Base-by-base conservation (phyloP, 2,888 invertebrate species). In the Eustalomyia histrio region DNA sequence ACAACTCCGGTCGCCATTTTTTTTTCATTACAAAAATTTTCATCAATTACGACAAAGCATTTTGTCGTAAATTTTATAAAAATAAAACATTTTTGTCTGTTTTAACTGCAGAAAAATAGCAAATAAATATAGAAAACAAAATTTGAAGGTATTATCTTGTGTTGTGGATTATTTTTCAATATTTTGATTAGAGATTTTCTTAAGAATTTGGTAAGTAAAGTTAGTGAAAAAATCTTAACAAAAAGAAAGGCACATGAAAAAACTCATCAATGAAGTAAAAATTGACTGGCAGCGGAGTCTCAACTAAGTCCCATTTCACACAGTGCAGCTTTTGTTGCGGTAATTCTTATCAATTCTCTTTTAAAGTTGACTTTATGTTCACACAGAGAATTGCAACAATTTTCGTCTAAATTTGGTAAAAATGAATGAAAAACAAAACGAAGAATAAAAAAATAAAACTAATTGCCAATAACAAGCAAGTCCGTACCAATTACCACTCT, bases 201-300 rank as follows among this genome's bases (percentile, higher is more conserved):
- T 86, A 85, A 84, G 87, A 86, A 76, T 83, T 83, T 86, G 88
- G 88, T 88, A 86, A 88, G 88, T 88, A 89, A 87, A 84, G 86
- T 86, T 86, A 84, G 86, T 84, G 85, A 84, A 86, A 29, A 72
- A 78, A 53, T 43, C 39, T 57, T 67, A 64, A 58, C 64, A 65
- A 68, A 35, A 55, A 65, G 52, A 79, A n/a, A 64, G 63, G 73
- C 55, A 80, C 52, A 16, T 4, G 16, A 71, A 12, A 53, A 75
- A 73, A 82, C 79, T 61, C 60, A 35, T 61, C 55, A 58, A 55
- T 47, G 53, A 75, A 74, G 17, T 50, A 57, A 16, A 47, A 69
- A 33, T n/a, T 29, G 29, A 24, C 24, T n/a, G n/a, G 24, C 29
- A 55, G 39, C 47, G 57, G 29, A 60, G 33, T 52, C 71, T 60